phyloP scores from a whole-genome alignment of 2,888 invertebrate species.

The Idaea straminata region DNA sequence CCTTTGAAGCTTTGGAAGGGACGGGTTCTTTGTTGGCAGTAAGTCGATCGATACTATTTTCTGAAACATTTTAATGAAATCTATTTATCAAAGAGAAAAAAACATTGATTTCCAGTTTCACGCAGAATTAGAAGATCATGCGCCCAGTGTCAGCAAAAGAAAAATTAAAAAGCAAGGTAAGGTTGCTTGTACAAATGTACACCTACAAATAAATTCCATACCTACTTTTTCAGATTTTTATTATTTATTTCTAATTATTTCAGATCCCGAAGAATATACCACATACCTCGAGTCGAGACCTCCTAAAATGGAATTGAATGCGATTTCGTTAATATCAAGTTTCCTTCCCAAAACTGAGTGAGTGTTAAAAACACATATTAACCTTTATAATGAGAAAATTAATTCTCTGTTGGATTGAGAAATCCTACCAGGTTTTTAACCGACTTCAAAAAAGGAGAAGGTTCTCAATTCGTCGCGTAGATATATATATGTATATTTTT shows the following conservation, averaged over 20 bases:
- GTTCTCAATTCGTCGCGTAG: background rate
- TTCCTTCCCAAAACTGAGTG: constrained; percentile 80
- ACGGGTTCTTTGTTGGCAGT: constrained; percentile 84
- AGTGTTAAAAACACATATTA: constrained; percentile 29
- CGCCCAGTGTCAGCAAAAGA: constrained; percentile 30
- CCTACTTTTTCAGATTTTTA: background rate
- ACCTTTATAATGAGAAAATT: background rate
- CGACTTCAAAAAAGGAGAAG: background rate
- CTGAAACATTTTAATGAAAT: no score
- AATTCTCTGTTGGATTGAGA: background rate
- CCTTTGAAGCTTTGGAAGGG: constrained; percentile 79
- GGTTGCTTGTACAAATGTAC: background rate
- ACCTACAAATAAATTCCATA: background rate
- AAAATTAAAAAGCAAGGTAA: constrained; percentile 57
- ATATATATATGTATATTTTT: no score
- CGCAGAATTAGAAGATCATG: constrained; percentile 81
- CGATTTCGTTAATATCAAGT: constrained; percentile 80
- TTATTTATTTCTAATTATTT: constrained; percentile 24
- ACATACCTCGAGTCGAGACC: constrained; percentile 84
- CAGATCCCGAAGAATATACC: constrained; percentile 80
- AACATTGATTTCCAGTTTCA: constrained; percentile 80
- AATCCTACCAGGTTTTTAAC: background rate
- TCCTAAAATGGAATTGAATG: constrained; percentile 83
- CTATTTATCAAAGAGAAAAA: no score
- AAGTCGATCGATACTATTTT: constrained; percentile 30